A percentile compares a stretch with the other conserved stretches of the same genome.
These are phyloP conservation scores for Amorpha juglandis DNA, from an alignment of 2,888 invertebrate species.

Conservation along the genomic window DNA sequence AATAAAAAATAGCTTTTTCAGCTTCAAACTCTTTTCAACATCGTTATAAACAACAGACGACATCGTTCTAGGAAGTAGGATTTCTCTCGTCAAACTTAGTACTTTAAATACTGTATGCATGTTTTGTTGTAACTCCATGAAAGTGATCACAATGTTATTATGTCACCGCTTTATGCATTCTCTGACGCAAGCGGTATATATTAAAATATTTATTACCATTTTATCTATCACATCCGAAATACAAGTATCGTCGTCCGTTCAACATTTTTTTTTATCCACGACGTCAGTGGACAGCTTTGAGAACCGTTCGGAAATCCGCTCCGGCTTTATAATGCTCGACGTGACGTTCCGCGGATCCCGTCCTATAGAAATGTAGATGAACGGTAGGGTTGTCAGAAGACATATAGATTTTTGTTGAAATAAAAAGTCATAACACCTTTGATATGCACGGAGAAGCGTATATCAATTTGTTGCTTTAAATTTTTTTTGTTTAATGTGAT, in stretches of 20 bases:
- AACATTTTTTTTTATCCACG: conserved; percentile 50
- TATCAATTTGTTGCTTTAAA: too few species aligned
- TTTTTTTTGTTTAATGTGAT: too few species aligned
- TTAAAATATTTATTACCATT: conserved; percentile 32
- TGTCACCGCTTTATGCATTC: neutral
- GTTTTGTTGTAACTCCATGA: neutral
- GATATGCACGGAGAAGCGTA: too few species aligned
- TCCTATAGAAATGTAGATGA: conserved; percentile 47
- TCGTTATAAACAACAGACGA: too few species aligned
- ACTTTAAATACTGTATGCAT: neutral
- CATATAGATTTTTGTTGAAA: conserved; percentile 6
- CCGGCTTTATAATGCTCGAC: conserved; percentile 57
- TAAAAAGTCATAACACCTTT: too few species aligned
- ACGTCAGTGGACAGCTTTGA: conserved; percentile 46
- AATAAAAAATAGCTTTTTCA: too few species aligned
- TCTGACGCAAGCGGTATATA: neutral
- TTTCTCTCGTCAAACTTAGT: neutral
- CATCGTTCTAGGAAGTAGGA: too few species aligned
- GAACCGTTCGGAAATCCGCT: conserved; percentile 66
- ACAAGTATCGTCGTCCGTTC: conserved; percentile 28
- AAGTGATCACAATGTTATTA: neutral
- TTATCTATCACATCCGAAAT: conserved; percentile 39
- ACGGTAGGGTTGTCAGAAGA: conserved; percentile 49
- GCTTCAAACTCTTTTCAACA: too few species aligned
- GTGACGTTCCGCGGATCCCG: conserved; percentile 50